These are phyloP conservation scores for Sebastes minor DNA, from an alignment of 2,797 vertebrate species.

Conservation along the genomic window DNA sequence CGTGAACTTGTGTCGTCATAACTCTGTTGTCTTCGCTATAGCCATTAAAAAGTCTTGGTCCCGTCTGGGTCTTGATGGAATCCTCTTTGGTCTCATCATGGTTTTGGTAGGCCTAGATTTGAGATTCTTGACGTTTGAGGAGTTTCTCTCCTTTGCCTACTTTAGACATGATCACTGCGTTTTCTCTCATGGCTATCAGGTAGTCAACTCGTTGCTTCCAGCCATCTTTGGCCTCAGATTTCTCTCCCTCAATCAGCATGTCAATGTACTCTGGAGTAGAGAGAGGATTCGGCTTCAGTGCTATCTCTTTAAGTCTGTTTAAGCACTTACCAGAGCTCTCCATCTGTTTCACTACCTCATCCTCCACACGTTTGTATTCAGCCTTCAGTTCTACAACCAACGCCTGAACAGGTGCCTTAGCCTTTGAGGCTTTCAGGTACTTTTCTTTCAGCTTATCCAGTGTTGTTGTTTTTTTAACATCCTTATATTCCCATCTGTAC, in stretches of 20 bases:
- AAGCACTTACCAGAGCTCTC: neutral
- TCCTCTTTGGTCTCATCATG: no score
- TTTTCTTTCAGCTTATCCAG: slow-evolving; percentile 30
- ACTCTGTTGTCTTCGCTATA: no score
- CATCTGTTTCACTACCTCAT: neutral
- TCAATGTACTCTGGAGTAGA: slow-evolving; percentile 56
- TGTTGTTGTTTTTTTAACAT: slow-evolving; percentile 17
- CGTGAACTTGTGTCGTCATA: no score
- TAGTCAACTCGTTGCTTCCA: neutral
- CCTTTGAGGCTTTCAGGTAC: slow-evolving; percentile 19
- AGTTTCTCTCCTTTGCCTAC: neutral
- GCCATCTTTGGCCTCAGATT: neutral
- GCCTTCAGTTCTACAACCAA: neutral
- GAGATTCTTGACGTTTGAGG: no score
- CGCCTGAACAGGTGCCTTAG: neutral
- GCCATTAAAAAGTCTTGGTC: no score
- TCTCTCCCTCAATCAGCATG: slow-evolving; percentile 15
- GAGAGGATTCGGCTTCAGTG: slow-evolving; percentile 49
- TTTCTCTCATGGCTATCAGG: neutral
- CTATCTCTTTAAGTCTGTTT: slow-evolving; percentile 43
- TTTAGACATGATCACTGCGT: neutral
- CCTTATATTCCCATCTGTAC: slow-evolving; percentile 14
- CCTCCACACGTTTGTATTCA: neutral
- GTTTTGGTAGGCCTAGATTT: no score
- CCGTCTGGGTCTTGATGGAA: no score